Evolutionary conservation across 2,888 invertebrate genomes (phyloP).

Genomic region (Nephrotoma appendiculata): DNA sequence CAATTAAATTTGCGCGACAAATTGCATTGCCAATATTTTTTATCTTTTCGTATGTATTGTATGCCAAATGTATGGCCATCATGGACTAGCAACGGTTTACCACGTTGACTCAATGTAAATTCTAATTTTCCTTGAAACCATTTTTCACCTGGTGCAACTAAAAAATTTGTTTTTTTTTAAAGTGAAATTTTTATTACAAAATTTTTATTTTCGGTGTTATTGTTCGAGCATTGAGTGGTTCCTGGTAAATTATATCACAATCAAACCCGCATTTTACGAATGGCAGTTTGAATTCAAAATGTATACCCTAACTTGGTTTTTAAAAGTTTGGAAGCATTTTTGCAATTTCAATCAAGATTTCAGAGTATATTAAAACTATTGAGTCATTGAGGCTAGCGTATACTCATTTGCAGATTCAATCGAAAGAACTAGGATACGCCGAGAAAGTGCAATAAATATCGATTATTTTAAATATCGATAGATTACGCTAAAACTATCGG

Average conservation of each 20-base stretch:
- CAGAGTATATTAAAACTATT: no score
- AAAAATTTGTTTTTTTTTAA: neutral
- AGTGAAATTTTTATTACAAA: constrained; percentile 1
- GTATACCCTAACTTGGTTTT: no score
- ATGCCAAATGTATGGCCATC: constrained; percentile 34
- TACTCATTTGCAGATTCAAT: no score
- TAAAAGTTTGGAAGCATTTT: no score
- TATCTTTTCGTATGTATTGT: constrained; percentile 33
- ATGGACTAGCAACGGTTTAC: constrained; percentile 31
- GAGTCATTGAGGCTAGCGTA: no score
- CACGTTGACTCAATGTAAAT: constrained; percentile 34
- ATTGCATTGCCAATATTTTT: constrained; percentile 35
- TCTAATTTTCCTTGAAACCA: constrained; percentile 34
- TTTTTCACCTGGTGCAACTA: constrained; percentile 33
- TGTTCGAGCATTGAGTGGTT: neutral
- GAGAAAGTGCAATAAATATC: no score
- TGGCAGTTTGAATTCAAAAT: neutral
- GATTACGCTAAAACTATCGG: no score
- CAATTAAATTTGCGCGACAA: constrained; percentile 33
- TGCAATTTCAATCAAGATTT: no score
- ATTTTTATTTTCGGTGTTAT: constrained; percentile 1
- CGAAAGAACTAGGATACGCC: no score
- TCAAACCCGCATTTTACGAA: neutral
- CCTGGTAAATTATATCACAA: neutral
- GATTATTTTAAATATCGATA: no score